Base-by-base conservation (phyloP, 2,888 invertebrate species). In the Scaptomyza cyrtandrae region DNA sequence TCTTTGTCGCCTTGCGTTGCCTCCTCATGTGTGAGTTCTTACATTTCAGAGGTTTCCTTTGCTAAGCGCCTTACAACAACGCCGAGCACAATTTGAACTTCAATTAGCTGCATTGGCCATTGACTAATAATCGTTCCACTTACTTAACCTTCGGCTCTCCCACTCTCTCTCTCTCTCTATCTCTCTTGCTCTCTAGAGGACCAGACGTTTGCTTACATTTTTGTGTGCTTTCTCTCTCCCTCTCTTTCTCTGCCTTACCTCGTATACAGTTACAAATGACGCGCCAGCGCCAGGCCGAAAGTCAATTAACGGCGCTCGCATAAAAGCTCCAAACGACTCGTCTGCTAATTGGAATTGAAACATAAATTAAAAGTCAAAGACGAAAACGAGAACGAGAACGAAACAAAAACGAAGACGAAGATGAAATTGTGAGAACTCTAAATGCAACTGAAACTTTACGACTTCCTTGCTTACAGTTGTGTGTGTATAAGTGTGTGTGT, bases 281-380 rank as follows among this genome's bases (percentile, higher is more conserved):
- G 82, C 85, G 75, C 78, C 83, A 83, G 69, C 66, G 69, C 75
- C 83, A 86, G 83, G 84, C 84, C 75, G 79, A 84, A 86, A 87
- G 88, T 87, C 85, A 86, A 86, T 86, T 86, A 85, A 80, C 70
- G 74, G 74, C 64, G 74, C 75, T 72, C 74, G 72, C 79, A 86
- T 86, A 80, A 84, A 78, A 82, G 79, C 70, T 66, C 72, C 57
- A 72, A 72, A 84, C 78, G 86, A 75, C 84, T 85, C 78, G 86
- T 77, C 85, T 74, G 87, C 91, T 91, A 91, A 91, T 91, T 91
- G 91, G 90, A 90, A 91, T 89, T 89, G 91, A 91, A 91, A 91
- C 91, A 91, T 91, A 91, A 91, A 91, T 91, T 91, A 91, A 91
- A 90, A 90, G 90, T 90, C 91, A 85, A 86, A 89, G 89, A 76